These are phyloP conservation scores for Falco berigora DNA, from an alignment of 2,797 vertebrate genomes.

Conservation along the genomic window DNA sequence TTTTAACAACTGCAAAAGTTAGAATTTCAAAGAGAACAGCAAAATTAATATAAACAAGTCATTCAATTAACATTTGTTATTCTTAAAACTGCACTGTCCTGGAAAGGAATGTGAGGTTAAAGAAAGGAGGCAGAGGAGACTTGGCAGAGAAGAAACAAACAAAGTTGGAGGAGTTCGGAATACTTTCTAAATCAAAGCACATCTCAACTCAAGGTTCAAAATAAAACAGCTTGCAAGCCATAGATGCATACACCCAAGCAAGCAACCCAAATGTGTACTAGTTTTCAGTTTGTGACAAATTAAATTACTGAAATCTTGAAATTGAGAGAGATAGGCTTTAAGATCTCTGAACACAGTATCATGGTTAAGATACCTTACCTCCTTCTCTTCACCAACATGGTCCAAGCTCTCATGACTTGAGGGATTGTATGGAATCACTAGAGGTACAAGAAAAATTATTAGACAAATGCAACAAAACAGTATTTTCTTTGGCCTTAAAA, in stretches of 20 bases:
- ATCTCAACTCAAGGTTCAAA: not conserved
- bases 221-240: not conserved
- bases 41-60: not conserved
- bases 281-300: not conserved
- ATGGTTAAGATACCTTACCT: conserved; percentile 72
- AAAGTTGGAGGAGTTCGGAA: not conserved
- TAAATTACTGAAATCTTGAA: not conserved
- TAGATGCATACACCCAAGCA: not conserved
- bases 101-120: not conserved
- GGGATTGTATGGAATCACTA: conserved; percentile 89
- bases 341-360: not conserved
- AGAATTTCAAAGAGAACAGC: not conserved
- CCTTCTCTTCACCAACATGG: conserved; percentile 92
- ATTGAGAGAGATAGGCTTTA: not conserved
- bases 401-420: conserved; percentile 91
- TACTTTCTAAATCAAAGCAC: not conserved
- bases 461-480: accelerated
- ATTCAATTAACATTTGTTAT: not conserved
- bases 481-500: not conserved
- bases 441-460: not conserved
- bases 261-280: not conserved
- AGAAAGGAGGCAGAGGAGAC: not conserved
- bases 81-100: not conserved
- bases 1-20: not conserved
- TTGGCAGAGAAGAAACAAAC: not conserved